These are phyloP conservation scores for Daubentonia madagascariensis DNA, from an alignment of 2,113 vertebrate species.

Conservation along the genomic window DNA sequence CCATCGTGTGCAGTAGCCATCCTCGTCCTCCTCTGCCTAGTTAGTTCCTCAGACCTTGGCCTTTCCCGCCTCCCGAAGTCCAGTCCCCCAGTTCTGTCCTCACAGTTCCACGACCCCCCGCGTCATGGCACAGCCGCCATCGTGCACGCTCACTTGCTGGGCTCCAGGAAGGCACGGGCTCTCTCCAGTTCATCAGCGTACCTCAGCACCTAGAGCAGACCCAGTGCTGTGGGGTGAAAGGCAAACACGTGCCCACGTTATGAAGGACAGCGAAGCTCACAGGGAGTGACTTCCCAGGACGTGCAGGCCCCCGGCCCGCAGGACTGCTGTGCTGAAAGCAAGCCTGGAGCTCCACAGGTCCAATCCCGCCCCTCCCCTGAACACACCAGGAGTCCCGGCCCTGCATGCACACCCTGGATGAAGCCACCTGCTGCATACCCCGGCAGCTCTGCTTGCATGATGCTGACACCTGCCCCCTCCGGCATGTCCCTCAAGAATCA, in stretches of 20 bases:
- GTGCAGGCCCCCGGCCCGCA: not conserved
- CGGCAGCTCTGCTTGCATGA: not conserved
- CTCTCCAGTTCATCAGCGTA: not conserved
- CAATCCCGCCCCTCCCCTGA: not conserved
- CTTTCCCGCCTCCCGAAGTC: not conserved
- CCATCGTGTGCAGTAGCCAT: not conserved
- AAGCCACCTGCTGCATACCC: fast-evolving
- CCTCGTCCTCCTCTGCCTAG: not conserved
- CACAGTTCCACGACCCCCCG: not conserved
- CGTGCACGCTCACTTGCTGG: not conserved
- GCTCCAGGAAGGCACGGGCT: not conserved
- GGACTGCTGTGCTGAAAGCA: too few species aligned
- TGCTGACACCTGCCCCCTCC: not conserved
- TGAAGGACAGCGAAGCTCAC: not conserved
- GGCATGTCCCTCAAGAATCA: not conserved
- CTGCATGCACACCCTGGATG: fast-evolving
- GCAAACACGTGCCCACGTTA: not conserved
- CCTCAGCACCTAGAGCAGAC: not conserved
- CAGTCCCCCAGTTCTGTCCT: not conserved
- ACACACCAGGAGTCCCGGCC: not conserved
- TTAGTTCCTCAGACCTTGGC: not conserved
- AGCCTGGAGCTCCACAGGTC: not conserved
- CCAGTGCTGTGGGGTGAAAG: not conserved
- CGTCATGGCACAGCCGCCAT: not conserved
- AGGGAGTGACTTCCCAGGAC: not conserved